Conservation (phyloP, 2,113 vertebrate species). For the Accipiter virgatus region DNA sequence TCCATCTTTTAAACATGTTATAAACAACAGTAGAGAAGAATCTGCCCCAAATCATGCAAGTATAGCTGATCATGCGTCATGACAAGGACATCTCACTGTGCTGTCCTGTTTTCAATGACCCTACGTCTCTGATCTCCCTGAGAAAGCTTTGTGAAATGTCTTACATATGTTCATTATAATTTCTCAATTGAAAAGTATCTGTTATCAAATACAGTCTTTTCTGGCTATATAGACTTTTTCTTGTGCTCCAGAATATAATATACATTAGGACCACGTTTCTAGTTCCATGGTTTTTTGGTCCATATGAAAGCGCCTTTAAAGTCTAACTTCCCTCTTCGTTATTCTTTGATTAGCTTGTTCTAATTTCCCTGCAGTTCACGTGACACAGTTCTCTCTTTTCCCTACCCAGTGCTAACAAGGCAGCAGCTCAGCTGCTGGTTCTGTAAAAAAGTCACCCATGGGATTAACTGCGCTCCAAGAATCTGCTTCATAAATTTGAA, state of each 20-base stretch:
- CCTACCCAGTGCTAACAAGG: background rate
- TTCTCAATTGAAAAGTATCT: background rate
- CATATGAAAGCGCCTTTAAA: background rate
- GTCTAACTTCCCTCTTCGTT: background rate
- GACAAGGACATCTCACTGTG: background rate
- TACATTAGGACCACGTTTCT: background rate
- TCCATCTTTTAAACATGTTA: no score
- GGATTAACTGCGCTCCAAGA: background rate
- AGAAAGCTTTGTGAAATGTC: background rate
- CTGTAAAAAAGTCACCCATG: background rate
- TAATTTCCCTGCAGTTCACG: background rate
- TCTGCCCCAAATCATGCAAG: no score
- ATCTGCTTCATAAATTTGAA: constrained; percentile 15
- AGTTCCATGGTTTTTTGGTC: background rate
- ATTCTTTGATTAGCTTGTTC: background rate
- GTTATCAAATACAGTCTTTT: background rate
- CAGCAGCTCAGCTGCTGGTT: background rate
- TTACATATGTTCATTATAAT: background rate
- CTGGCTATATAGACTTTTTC: background rate
- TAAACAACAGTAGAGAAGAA: no score
- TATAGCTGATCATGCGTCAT: background rate
- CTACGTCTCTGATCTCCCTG: background rate
- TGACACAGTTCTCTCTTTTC: background rate
- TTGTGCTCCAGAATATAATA: background rate
- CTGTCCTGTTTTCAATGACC: background rate